Conservation (phyloP, 2,888 invertebrate genomes). For the Mythimna ferrago region DNA sequence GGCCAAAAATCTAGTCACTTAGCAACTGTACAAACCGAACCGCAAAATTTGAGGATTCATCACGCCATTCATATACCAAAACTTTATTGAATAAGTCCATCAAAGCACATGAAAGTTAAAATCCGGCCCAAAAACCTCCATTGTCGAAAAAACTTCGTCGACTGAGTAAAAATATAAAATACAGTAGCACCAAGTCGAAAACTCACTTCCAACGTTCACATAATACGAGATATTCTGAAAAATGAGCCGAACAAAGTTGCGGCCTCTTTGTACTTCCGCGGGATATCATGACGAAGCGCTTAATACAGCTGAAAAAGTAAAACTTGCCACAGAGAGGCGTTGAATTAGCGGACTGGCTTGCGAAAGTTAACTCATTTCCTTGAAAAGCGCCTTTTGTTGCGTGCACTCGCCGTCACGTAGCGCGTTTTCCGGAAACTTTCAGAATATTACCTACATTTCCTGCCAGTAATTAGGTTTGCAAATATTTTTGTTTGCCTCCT, state of each 20-base stretch:
- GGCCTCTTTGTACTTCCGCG: slow-evolving; percentile 38
- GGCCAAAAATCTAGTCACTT: slow-evolving; percentile 5
- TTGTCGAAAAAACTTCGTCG: slow-evolving; percentile 33
- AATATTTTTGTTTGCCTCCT: slow-evolving; percentile 80
- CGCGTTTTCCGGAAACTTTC: slow-evolving; percentile 77
- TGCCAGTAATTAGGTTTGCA: slow-evolving; percentile 80
- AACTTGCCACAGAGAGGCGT: slow-evolving; percentile 62
- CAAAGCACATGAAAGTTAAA: slow-evolving; percentile 35
- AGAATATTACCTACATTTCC: slow-evolving; percentile 79
- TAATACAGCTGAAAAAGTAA: slow-evolving; percentile 63
- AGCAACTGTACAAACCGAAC: not conserved
- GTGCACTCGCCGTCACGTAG: slow-evolving; percentile 77
- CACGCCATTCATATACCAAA: slow-evolving; percentile 7
- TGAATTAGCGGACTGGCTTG: slow-evolving; percentile 74
- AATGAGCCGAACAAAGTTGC: slow-evolving; percentile 46
- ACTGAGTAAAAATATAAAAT: slow-evolving; percentile 42
- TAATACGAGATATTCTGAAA: slow-evolving; percentile 51
- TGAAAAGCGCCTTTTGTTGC: slow-evolving; percentile 83
- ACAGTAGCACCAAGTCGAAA: slow-evolving; percentile 35
- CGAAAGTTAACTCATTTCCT: slow-evolving; percentile 86
- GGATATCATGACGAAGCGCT: slow-evolving; percentile 57
- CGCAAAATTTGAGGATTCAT: slow-evolving; percentile 5
- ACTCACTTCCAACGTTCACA: slow-evolving; percentile 50
- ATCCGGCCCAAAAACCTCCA: slow-evolving; percentile 9
- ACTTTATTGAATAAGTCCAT: slow-evolving; percentile 17